Evolutionary conservation across 2,113 vertebrate species (phyloP), one percentile per base, ranked within the genome.

Genomic region (Laterallus jamaicensis): DNA sequence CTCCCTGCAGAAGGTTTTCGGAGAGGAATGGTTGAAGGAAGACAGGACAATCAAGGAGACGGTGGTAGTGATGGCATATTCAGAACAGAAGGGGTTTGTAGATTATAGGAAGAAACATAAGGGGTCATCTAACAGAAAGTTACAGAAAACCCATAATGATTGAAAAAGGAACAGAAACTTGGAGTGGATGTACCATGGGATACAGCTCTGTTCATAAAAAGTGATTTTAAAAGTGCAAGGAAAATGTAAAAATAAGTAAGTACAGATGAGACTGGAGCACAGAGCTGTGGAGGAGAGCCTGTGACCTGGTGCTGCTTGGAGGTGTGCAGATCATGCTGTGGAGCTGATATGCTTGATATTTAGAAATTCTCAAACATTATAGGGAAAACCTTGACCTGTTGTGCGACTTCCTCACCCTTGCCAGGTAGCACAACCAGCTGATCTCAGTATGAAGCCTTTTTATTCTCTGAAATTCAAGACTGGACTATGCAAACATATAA

Each of bases 401-500:
- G 29, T 31, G 32, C 25, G 60, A 26, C 47, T 71, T 70, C 32
- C 50, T 47, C 31, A 22, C 70, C 70, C 81, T 87, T 21, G 21
- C 39, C 39, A 66, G 62, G 60, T 21, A 54, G 54, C 13, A 39
- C 69, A 58, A 19, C 22, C 55, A 42, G 44, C 67, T 0, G 4
- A 82, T 89, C 91, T 58, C 83, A 62, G 83, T 95, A 66, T 91
- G 94, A 82, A 89, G 62, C 67, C 81, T 66, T 92, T 97, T 96
- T 91, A 85, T 85, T 89, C 84, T 79, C 77, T 82, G 84, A 91
- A 95, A 97, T 89, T 60, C 89, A 87, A 82, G 93, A 82, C 96
- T 82, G 83, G 58, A 32, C 84, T 87, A 87, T 58, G 70, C 89
- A 89, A 91, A 87, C 95, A 87, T 92, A 97, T 96, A 97, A 96